Conservation (phyloP, 2,797 vertebrate genomes). For the Liparis tanakae region DNA sequence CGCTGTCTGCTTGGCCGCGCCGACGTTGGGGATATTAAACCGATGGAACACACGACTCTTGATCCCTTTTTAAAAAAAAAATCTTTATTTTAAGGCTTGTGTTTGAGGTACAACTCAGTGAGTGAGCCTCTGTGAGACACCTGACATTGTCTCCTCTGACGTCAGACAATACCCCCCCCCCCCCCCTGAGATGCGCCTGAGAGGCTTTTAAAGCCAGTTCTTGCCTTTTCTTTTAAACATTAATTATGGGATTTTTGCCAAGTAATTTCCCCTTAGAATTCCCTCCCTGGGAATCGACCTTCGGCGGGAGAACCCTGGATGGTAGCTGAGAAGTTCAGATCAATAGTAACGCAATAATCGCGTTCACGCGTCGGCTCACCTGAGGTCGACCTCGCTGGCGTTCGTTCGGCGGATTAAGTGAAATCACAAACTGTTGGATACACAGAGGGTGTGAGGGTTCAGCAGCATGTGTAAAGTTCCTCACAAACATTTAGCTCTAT, state of each 20-base stretch:
- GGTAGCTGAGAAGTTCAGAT: not conserved
- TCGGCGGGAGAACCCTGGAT: not conserved
- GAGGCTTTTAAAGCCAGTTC: slow-evolving; percentile 10
- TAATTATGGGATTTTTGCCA: slow-evolving; percentile 3
- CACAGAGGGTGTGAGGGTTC: not conserved
- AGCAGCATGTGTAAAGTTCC: not conserved
- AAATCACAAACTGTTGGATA: not conserved
- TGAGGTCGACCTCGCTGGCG: not conserved
- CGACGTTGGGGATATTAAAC: slow-evolving; percentile 89
- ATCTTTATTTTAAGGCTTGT: slow-evolving; percentile 74
- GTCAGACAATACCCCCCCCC: not conserved
- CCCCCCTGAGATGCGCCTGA: too few relatives aligned
- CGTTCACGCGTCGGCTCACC: slow-evolving; percentile 6
- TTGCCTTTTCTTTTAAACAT: slow-evolving; percentile 2
- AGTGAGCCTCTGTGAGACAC: slow-evolving; percentile 77
- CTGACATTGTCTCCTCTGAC: slow-evolving; percentile 82
- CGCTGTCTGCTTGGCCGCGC: slow-evolving; percentile 89
- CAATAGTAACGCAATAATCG: slow-evolving; percentile 7
- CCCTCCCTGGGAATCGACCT: not conserved
- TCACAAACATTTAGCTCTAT: not conserved
- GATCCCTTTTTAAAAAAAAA: slow-evolving; percentile 68
- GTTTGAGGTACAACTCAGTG: slow-evolving; percentile 76
- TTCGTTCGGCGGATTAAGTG: slow-evolving; percentile 3
- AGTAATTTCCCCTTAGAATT: not conserved
- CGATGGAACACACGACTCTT: slow-evolving; percentile 93